Base-by-base conservation (phyloP, 2,113 vertebrate genomes). In the Geothlypis trichas region DNA sequence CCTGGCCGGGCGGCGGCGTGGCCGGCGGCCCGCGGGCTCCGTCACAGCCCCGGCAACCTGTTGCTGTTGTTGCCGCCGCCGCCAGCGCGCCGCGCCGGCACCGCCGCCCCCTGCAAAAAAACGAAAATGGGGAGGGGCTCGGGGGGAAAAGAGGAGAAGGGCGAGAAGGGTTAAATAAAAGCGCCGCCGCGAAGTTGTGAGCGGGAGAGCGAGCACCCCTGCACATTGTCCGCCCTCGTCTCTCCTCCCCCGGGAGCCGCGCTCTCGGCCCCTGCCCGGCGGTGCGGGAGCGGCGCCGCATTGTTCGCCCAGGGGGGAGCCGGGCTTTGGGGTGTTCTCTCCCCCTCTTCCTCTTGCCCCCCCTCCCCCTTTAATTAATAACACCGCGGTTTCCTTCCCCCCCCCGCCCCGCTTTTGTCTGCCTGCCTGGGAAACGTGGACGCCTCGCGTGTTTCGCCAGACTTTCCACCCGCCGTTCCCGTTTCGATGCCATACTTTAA, bases 401-500 rank as follows among this genome's bases (percentile, higher is more conserved):
- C 33, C 63, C 28, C 63, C 52, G 13, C 89, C 83, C 86, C 93
- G 76, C 87, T 96, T 97, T 96, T 97, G 97, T 97, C 87, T 94
- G 90, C 84, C 92, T 92, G 89, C 92, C 76, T 83, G 90, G 65
- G 69, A 87, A 92, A 90, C 69, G 84, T 93, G 95, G 93, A 68
- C 66, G 79, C 66, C 87, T 87, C 26, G 90, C 83, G 91, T 85
- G 83, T 83, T 91, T 95, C 78, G 84, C 75, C 87, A 94, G 88
- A 78, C 79, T 94, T 97, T 91, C 75, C 23, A 85, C 46, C 62
- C 90, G 74, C 82, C 89, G 82, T 58, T 89, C 85, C 96, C 91
- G 90, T 97, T 97, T 91, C 75, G 66, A 84, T 90, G 91, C 93
- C 94, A 84, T 78, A 97, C 93, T 98, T 97, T 82, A 92, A 97